Base-by-base conservation (phyloP, 2,797 vertebrate species). In the Tenualosa thibaudeaui region DNA sequence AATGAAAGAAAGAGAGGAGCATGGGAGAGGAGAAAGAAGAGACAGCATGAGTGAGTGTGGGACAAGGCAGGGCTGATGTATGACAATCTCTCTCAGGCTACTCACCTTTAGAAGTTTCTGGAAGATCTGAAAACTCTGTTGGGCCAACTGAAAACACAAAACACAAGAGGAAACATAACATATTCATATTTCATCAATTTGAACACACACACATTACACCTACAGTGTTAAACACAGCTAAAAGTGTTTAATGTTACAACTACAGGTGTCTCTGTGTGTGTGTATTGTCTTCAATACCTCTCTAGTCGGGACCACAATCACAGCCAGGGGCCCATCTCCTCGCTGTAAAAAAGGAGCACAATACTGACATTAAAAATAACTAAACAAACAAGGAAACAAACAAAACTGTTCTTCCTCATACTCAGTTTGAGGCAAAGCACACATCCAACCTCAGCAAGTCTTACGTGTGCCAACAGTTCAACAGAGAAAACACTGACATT, bases 61-160 rank as follows among this genome's bases (percentile, higher is more conserved):
- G 24, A 65, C 10, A 12, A 10, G 62, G 62, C 10, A 65, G 9
- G 9, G 12, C 62, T 65, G 62, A 31, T 31, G 9, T 13, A 3
- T 10, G 10, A 10, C 13, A 10, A 1, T 46, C 46, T 46, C 46
- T 46, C 46, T 46, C 15, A 3, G 8, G 31, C 10, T 13, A 68
- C 26, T 95, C 94, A 99, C 98, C 97, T 97, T 99, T 0, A 99
- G 92, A 3, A 99, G 95, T 84, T 97, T 99, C 96, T 98, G 97
- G 88, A 99, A 90, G 26, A 92, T 97, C 85, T 95, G 94, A 89
- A 97, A 98, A 88, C 96, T 99, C 87, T 99, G 98, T 71, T 96
- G 94, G 3, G 97, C 98, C 68, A 99, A 94, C 98, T 99, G 87
- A 37, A 31, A 31, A 31, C 31, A 31, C 31, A 31, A 31, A 31